Evolutionary conservation across 2,888 invertebrate species (phyloP), one percentile per base, ranked within the genome.

Genomic region (Buathra laborator): DNA sequence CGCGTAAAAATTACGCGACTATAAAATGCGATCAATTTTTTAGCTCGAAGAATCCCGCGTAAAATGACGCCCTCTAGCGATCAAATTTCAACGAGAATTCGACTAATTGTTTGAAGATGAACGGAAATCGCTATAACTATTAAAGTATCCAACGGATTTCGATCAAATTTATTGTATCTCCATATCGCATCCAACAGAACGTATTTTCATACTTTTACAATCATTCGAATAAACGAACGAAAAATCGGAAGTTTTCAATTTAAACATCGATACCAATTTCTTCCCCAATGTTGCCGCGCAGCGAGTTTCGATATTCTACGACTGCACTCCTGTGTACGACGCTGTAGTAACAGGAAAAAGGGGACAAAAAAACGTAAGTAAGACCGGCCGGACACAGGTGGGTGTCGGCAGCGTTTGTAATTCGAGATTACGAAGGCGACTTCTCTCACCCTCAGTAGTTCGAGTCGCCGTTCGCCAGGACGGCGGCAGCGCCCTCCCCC

Each of bases 371-470:
- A 81, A 64, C 56, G 74, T 82, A 86, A 75, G 72, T 80, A 77
- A 87, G 79, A 80, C 83, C n/a, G 81, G 87, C 89, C 89, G 90
- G 88, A 89, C 92, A 92, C 92, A 92, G 91, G 92, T 92, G 92
- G 91, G 90, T 87, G 92, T 91, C 92, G 92, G 92, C 90, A 80
- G 85, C 91, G 90, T 92, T 92, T 92, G 92, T 92, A 92, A 92
- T 86, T 77, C 89, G 91, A 92, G 90, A 87, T 88, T 86, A 88
- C 89, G 88, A 89, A 87, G 87, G 84, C 82, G 84, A 83, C 83
- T 85, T 77, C 81, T 79, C 83, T 79, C 81, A 74, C 81, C 78
- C 70, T 74, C 67, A 1, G 66, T 56, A 43, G 43, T 56, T 66
- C 76, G 72, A 56, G 59, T 67, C 75, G 48, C 29, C 53, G 67